Percentiles rank a stretch among this genome's conserved stretches.
Evolutionary conservation across 2,888 invertebrate genomes (phyloP).

Genomic region (Eremobia ochroleuca): DNA sequence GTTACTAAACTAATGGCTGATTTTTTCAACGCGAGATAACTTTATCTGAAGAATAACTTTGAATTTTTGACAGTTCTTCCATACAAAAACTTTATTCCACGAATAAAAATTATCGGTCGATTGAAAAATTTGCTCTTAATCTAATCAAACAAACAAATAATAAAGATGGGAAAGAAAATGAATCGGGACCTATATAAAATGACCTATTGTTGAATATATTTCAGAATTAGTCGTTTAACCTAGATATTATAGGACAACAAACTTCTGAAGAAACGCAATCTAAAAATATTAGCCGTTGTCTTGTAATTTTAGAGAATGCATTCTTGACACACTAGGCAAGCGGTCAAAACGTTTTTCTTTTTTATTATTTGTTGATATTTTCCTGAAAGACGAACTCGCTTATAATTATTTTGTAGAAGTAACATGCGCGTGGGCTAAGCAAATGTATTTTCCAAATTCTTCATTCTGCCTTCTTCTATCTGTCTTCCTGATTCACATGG

Average conservation of each 20-base stretch:
- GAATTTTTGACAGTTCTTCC: too few species aligned
- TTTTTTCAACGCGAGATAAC: too few species aligned
- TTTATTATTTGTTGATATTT: slow-evolving; percentile 28
- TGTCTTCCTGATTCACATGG: background rate
- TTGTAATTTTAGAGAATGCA: slow-evolving; percentile 47
- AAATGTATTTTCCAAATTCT: background rate
- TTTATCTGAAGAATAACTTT: too few species aligned
- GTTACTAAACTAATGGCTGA: background rate
- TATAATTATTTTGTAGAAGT: slow-evolving; percentile 31
- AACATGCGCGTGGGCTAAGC: slow-evolving; percentile 1
- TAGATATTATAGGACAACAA: slow-evolving; percentile 44
- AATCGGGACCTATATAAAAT: too few species aligned
- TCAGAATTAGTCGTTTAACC: slow-evolving; percentile 51
- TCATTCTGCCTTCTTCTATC: background rate
- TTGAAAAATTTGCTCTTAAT: too few species aligned
- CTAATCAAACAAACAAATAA: slow-evolving; percentile 4
- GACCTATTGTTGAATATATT: slow-evolving; percentile 32
- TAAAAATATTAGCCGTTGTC: slow-evolving; percentile 41
- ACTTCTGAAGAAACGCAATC: slow-evolving; percentile 38
- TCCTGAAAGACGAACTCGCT: slow-evolving; percentile 32
- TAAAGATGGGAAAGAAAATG: slow-evolving; percentile 15
- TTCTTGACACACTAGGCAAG: slow-evolving; percentile 44
- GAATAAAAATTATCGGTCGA: too few species aligned
- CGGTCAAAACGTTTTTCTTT: slow-evolving; percentile 8
- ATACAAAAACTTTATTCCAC: too few species aligned